Conservation (phyloP, 2,113 vertebrate species). For the Microtus montanus region DNA sequence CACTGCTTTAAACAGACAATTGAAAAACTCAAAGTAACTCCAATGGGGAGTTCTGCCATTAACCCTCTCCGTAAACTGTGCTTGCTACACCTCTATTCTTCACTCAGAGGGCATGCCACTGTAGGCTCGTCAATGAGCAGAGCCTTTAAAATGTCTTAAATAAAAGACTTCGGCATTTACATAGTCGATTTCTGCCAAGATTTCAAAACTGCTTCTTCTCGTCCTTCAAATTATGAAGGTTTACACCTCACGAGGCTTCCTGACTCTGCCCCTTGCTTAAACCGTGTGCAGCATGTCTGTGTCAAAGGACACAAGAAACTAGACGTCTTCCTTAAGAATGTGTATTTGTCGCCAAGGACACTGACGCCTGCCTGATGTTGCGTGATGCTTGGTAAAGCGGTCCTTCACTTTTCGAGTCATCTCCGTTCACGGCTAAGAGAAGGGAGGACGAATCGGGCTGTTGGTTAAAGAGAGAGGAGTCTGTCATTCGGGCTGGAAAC, state of each 20-base stretch:
- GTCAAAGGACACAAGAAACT: not conserved
- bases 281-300: not conserved
- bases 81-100: not conserved
- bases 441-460: not conserved
- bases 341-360: not conserved
- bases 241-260: not conserved
- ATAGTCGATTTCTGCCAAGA: not conserved
- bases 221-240: not conserved
- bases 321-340: not conserved
- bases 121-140: not conserved
- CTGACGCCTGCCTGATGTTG: not conserved
- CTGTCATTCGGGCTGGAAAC: not conserved
- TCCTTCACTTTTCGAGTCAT: not conserved
- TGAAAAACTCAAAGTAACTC: not conserved
- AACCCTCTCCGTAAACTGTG: not conserved
- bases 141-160: not conserved
- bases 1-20: conserved; percentile 23
- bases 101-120: not conserved
- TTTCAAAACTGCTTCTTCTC: not conserved
- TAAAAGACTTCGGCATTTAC: not conserved
- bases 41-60: not conserved
- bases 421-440: not conserved
- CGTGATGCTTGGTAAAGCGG: not conserved
- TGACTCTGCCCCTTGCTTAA: not conserved
- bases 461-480: not conserved